phyloP scores from a whole-genome alignment of 2,113 vertebrate species.

The Pygoscelis antarcticus region DNA sequence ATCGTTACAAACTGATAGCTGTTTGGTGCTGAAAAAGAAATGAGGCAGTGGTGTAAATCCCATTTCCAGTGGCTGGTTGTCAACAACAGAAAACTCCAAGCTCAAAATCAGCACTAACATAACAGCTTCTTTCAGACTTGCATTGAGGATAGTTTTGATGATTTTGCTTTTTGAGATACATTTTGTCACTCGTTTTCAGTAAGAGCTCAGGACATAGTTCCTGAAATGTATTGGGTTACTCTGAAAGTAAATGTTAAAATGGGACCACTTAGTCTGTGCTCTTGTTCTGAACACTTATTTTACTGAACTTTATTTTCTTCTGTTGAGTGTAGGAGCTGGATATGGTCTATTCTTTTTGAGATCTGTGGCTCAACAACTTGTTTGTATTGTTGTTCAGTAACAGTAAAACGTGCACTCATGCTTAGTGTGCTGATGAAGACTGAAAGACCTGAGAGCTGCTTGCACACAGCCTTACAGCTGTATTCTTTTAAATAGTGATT shows the following conservation, averaged over 20 bases:
- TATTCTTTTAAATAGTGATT: not conserved
- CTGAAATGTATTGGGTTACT: not conserved
- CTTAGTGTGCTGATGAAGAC: accelerated
- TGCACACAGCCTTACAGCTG: not conserved
- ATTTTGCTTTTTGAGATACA: not conserved
- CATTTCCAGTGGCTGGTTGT: not conserved
- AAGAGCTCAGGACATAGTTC: not conserved
- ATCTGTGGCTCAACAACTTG: not conserved
- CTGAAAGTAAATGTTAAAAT: not conserved
- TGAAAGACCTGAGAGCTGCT: not conserved
- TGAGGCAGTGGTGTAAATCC: not conserved
- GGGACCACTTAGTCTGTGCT: not conserved
- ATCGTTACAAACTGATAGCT: not conserved
- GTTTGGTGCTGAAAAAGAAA: not conserved
- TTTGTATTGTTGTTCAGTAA: not conserved
- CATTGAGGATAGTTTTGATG: not conserved
- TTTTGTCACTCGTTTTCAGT: not conserved
- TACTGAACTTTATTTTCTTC: not conserved
- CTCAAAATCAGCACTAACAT: not conserved
- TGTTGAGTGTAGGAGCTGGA: not conserved
- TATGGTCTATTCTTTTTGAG: not conserved
- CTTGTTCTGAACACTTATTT: not conserved
- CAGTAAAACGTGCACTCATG: not conserved
- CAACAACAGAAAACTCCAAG: not conserved
- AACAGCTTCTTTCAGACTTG: not conserved